Conservation (phyloP, 1,140 invertebrate genomes). For the Saccostrea glomerata region DNA sequence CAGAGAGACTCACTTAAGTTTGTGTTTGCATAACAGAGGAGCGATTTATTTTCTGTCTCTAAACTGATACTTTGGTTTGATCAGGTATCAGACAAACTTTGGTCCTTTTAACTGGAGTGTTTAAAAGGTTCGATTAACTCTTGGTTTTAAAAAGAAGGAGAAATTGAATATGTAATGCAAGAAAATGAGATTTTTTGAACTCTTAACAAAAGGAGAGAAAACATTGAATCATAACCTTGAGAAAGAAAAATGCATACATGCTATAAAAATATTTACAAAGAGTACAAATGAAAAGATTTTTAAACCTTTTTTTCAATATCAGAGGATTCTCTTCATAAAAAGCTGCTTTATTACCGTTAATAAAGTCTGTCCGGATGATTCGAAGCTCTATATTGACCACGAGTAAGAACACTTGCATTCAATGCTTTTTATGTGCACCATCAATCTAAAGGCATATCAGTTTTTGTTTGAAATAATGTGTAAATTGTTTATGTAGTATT, state of each 20-base stretch:
- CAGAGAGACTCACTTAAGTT: conserved; percentile 18
- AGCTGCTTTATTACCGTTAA: background rate
- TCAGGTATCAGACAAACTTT: conserved; percentile 13
- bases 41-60: conserved; percentile 11
- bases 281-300: background rate
- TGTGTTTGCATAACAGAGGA: background rate
- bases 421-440: conserved; percentile 31
- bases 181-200: background rate
- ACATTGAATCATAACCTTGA: background rate
- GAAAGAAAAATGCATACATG: no score
- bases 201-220: background rate
- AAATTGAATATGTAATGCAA: background rate
- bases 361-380: background rate
- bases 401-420: background rate
- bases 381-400: background rate
- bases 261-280: background rate
- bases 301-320: background rate
- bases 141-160: background rate
- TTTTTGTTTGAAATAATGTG: conserved; percentile 37
- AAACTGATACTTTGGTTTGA: conserved; percentile 24
- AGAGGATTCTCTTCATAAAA: background rate
- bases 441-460: background rate
- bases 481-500: conserved; percentile 35
- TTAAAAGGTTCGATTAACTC: background rate
- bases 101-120: background rate